Conservation (phyloP, 2,797 vertebrate species). For the Meriones psammophilus region DNA sequence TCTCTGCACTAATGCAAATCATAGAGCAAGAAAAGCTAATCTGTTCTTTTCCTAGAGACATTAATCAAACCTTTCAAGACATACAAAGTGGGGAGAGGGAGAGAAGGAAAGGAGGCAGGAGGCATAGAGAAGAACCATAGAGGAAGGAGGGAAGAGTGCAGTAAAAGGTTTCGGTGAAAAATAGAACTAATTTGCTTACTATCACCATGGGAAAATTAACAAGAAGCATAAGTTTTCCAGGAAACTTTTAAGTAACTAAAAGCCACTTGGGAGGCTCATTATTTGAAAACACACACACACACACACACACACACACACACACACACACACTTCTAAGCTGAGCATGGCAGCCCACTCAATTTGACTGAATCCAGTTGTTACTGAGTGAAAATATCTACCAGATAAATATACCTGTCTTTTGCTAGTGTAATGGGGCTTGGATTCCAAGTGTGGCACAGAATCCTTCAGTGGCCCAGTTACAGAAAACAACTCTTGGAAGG, state of each 20-base stretch:
- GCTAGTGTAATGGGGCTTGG: not conserved
- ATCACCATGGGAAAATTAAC: constrained; percentile 28
- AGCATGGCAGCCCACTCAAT: not conserved
- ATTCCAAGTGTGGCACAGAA: not conserved
- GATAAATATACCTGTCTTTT: not conserved
- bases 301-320: not conserved
- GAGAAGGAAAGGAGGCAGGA: not conserved
- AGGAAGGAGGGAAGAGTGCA: not conserved
- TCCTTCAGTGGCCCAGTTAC: not conserved
- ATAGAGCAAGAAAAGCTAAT: constrained; percentile 53
- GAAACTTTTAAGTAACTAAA: constrained; percentile 57
- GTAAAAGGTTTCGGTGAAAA: constrained; percentile 54
- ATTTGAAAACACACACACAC: constrained; percentile 3
- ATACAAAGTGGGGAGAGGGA: not conserved
- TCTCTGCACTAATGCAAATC: constrained; percentile 49
- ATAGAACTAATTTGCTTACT: constrained; percentile 36
- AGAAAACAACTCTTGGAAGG: not conserved
- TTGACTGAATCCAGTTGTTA: not conserved
- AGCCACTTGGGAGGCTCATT: constrained; percentile 34
- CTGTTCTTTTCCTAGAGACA: constrained; percentile 63
- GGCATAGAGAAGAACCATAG: too few relatives aligned
- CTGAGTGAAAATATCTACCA: not conserved
- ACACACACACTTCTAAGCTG: not conserved
- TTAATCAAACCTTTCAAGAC: constrained; percentile 72
- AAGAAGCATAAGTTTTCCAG: constrained; percentile 41